Evolutionary conservation across 2,888 invertebrate species (phyloP).

Genomic region (Schizaphis graminum): DNA sequence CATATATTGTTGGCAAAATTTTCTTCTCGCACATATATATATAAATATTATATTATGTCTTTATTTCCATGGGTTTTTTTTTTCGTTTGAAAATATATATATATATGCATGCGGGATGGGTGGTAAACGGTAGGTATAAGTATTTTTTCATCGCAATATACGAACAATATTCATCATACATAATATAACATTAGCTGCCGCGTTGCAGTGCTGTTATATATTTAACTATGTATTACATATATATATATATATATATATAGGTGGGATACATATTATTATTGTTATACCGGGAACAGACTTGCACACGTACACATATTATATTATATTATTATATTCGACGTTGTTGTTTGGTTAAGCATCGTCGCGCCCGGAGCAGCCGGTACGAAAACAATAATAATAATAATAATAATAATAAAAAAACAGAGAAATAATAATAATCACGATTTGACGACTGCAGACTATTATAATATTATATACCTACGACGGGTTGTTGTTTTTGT

Average conservation of each 20-base stretch:
- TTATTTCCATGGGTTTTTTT: background rate
- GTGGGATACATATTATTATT: background rate
- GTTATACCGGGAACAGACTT: background rate
- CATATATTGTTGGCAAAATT: background rate
- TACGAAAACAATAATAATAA: slow-evolving; percentile 13
- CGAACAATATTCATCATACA: background rate
- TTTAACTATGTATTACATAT: background rate
- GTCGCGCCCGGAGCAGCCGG: background rate
- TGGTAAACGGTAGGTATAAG: background rate
- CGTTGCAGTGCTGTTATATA: background rate
- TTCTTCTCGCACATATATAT: background rate
- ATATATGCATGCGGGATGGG: background rate
- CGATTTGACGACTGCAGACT: background rate
- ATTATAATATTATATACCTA: no score
- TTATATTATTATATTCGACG: background rate
- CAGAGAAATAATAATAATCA: slow-evolving; percentile 30
- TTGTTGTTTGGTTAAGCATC: slow-evolving; percentile 23
- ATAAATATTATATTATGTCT: background rate
- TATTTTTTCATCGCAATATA: background rate
- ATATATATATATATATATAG: background rate
- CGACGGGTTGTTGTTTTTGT: background rate
- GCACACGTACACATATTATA: background rate
- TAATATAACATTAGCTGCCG: background rate
- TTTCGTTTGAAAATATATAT: background rate
- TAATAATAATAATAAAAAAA: slow-evolving; percentile 9